Evolutionary conservation across 1,140 invertebrate genomes (phyloP), one percentile per base, ranked within the genome.

Genomic region (Cotesia glomerata): DNA sequence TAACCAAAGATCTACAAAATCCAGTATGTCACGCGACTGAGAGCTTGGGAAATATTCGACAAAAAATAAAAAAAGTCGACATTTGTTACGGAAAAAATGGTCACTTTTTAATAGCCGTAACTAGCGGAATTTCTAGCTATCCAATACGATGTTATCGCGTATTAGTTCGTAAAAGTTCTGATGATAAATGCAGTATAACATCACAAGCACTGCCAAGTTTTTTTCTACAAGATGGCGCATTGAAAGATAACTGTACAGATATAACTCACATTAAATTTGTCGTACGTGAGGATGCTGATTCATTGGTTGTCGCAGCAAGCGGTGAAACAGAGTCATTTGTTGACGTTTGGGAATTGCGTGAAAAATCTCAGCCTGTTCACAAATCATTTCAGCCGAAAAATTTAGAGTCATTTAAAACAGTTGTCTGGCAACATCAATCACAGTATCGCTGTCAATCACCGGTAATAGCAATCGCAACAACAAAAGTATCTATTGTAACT

Each of bases 311-410:
- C 7, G 90, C 91, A 52, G 92, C 91, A 52, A 92, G 89, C 72
- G 89, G 89, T 66, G 89, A 88, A 5, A 88, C 85, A 35, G 88
- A 89, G 13, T 92, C 92, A 79, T 90, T 92, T 58, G 88, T 97
- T 13, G 94, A 97, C 82, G 89, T 97, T 5, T 98, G 96, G 95
- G 94, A 95, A 78, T 85, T 97, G 5, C 89, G 92, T 5, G 94
- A 96, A 79, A 92, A 95, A 59, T 88, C 92, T 4, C 90, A 95
- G 70, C 90, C 90, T 0, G 90, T 97, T 0, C 94, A 97, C 83
- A 93, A 94, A 74, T 80, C 95, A 32, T 91, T 95, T 81, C 90
- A 87, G 75, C 85, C 79, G 66, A 88, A 83, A 51, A 80, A 81
- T 0, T 69, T 87, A 1, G 91, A 93, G 79, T 88, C 89, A 77